Evolutionary conservation across 2,888 invertebrate species (phyloP).

Genomic region (Melangyna quadrimaculata): DNA sequence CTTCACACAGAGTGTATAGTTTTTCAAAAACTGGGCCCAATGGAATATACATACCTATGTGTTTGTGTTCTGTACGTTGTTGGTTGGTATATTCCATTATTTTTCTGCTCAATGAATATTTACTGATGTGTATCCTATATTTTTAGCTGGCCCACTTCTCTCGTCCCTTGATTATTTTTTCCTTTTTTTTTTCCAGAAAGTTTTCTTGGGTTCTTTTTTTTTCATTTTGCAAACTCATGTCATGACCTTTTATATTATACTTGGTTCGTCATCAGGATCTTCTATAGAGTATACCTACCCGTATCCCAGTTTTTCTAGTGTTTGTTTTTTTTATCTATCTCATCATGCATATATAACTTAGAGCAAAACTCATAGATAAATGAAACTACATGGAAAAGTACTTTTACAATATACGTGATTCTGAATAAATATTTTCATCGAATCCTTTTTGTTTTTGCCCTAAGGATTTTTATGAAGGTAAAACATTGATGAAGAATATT

Average conservation of each 20-base stretch:
- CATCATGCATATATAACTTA: slow-evolving; percentile 64
- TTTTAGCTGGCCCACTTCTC: slow-evolving; percentile 37
- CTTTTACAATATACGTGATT: slow-evolving; percentile 72
- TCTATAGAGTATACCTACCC: not conserved
- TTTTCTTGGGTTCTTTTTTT: slow-evolving; percentile 43
- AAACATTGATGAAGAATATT: slow-evolving; percentile 23
- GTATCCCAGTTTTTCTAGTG: slow-evolving; percentile 9
- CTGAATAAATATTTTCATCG: slow-evolving; percentile 69
- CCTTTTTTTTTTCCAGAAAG: slow-evolving; percentile 43
- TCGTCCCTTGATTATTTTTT: slow-evolving; percentile 41
- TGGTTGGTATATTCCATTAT: slow-evolving; percentile 54
- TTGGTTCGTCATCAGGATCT: slow-evolving; percentile 9
- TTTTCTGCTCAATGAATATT: slow-evolving; percentile 72
- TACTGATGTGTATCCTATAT: slow-evolving; percentile 68
- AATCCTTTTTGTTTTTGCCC: slow-evolving; percentile 47
- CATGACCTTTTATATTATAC: slow-evolving; percentile 58
- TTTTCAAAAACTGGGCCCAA: slow-evolving; percentile 64
- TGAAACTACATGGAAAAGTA: slow-evolving; percentile 72
- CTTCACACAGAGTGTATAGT: slow-evolving; percentile 31
- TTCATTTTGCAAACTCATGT: slow-evolving; percentile 66
- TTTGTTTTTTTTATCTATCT: slow-evolving; percentile 43
- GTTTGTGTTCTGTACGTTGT: not conserved
- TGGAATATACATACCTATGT: slow-evolving; percentile 38
- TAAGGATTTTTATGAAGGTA: slow-evolving; percentile 29
- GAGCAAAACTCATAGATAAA: slow-evolving; percentile 69